Evolutionary conservation across 2,888 invertebrate genomes (phyloP).

Genomic region (Drosophila formosana): DNA sequence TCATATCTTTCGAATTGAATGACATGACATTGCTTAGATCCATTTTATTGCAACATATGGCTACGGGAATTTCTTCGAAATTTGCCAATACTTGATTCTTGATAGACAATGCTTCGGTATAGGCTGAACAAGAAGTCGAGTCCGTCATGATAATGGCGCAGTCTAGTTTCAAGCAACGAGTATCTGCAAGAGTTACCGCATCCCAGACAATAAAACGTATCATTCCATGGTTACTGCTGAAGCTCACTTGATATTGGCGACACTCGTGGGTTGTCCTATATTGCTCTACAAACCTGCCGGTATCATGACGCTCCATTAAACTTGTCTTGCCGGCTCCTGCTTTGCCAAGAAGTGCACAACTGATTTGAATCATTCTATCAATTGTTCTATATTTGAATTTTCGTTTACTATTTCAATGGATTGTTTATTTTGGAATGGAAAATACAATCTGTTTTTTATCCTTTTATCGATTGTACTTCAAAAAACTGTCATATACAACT

Average conservation of each 20-base stretch:
- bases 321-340: background rate
- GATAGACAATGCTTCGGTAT: background rate
- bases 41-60: background rate
- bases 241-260: background rate
- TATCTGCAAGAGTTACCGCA: background rate
- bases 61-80: background rate
- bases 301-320: background rate
- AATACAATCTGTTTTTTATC: background rate
- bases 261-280: background rate
- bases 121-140: background rate
- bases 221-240: background rate
- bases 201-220: background rate
- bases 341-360: background rate
- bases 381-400: background rate
- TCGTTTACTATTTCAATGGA: background rate
- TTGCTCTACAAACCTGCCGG: background rate
- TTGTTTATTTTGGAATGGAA: no score
- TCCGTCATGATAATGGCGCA: conserved; percentile 1
- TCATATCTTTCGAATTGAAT: background rate
- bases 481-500: no score
- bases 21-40: background rate
- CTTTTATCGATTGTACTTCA: background rate
- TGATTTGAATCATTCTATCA: background rate
- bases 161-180: background rate
- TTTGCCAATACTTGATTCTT: background rate